These are phyloP conservation scores for Anguilla rostrata DNA, from an alignment of 2,113 vertebrate genomes.

Conservation along the genomic window DNA sequence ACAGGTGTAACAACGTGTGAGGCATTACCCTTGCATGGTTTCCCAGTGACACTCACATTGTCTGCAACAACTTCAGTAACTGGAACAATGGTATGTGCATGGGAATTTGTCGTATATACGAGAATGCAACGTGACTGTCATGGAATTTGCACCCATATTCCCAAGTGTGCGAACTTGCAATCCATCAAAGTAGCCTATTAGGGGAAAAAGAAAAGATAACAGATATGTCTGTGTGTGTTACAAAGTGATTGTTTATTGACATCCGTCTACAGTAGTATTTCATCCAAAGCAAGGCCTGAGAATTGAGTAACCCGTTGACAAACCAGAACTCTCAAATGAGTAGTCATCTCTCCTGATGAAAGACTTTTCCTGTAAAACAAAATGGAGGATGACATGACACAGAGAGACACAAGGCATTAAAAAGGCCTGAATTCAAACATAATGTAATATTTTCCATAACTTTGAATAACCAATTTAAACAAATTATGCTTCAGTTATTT, in stretches of 20 bases:
- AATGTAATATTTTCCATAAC: not conserved
- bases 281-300: constrained; percentile 80
- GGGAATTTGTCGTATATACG: not conserved
- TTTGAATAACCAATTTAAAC: not conserved
- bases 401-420: not conserved
- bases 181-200: constrained; percentile 28
- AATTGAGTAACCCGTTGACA: constrained; percentile 63
- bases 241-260: constrained; percentile 87
- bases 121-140: not conserved
- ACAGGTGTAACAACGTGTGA: not conserved
- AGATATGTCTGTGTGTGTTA: constrained; percentile 62
- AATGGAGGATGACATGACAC: not conserved
- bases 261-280: constrained; percentile 78
- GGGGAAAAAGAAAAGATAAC: not conserved
- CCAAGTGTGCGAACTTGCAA: constrained; percentile 35
- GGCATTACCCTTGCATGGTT: not conserved
- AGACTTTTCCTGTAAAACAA: not conserved
- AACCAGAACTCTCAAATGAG: not conserved
- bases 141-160: constrained; percentile 14
- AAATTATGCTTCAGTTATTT: not conserved
- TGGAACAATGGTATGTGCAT: not conserved
- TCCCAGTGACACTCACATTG: not conserved
- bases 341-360: not conserved
- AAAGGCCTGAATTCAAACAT: not conserved
- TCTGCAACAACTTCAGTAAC: not conserved